Percentiles rank a stretch among this genome's conserved stretches.
These are phyloP conservation scores for Sphaeridia pumilis DNA, from an alignment of 2,888 invertebrate species.

Conservation along the genomic window DNA sequence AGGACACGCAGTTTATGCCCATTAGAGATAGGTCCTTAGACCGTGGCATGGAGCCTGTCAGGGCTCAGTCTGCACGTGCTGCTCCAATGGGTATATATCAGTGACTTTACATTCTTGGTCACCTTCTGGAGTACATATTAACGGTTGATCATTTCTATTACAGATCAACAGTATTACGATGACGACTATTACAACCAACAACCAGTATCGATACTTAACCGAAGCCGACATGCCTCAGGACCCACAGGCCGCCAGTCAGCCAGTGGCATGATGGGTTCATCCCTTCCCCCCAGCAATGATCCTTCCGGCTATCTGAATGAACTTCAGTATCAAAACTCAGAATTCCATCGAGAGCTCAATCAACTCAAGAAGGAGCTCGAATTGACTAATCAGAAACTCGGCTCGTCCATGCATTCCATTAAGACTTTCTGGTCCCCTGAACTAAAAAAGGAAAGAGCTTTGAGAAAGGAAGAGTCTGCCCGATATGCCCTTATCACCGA, in stretches of 20 bases:
- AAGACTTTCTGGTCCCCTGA: slow-evolving; percentile 99
- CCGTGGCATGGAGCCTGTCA: slow-evolving; percentile 41
- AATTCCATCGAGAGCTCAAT: slow-evolving; percentile 81
- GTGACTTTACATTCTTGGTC: not conserved
- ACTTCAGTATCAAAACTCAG: slow-evolving; percentile 85
- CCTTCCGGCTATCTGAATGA: slow-evolving; percentile 61
- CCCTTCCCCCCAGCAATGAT: slow-evolving; percentile 2
- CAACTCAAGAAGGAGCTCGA: slow-evolving; percentile 88
- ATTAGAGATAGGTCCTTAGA: slow-evolving; percentile 58
- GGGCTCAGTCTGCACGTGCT: slow-evolving; percentile 14
- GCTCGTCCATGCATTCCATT: slow-evolving; percentile 98
- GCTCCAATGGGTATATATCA: slow-evolving; percentile 38
- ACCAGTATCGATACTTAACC: slow-evolving; percentile 31
- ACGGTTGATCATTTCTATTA: not conserved
- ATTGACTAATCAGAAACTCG: slow-evolving; percentile 91
- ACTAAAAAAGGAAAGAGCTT: slow-evolving; percentile 90
- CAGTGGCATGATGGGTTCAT: slow-evolving; percentile 6
- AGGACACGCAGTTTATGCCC: slow-evolving; percentile 77
- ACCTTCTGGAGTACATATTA: not conserved
- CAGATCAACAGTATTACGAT: slow-evolving; percentile 24
- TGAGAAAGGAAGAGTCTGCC: slow-evolving; percentile 94
- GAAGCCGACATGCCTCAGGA: slow-evolving; percentile 28
- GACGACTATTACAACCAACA: slow-evolving; percentile 26
- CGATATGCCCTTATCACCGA: slow-evolving; percentile 94
- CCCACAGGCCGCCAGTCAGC: slow-evolving; percentile 16